phyloP scores from a whole-genome alignment of 2,888 invertebrate species.

The Hyalella azteca region DNA sequence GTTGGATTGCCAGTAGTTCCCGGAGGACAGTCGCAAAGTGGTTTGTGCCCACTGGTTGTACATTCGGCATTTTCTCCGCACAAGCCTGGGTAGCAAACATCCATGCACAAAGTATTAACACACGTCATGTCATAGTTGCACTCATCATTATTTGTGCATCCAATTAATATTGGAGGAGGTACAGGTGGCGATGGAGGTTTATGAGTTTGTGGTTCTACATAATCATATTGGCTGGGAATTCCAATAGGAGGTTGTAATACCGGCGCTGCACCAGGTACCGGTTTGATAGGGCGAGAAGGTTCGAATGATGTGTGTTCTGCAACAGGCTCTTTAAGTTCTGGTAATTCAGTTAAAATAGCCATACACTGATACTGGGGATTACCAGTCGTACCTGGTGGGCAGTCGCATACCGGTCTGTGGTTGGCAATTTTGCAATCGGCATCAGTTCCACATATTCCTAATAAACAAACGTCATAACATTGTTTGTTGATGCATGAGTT shows the following conservation, averaged over 20 bases:
- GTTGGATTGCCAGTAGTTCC: constrained; percentile 61
- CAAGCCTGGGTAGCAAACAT: constrained; percentile 57
- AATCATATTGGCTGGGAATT: constrained; percentile 12
- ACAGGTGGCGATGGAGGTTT: constrained; percentile 36
- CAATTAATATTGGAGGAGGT: constrained; percentile 59
- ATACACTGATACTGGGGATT: constrained; percentile 67
- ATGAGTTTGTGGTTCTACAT: constrained; percentile 2
- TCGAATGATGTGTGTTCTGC: neutral
- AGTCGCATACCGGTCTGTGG: constrained; percentile 82
- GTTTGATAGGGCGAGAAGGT: neutral
- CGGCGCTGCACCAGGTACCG: constrained; percentile 1
- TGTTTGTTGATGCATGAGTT: constrained; percentile 75
- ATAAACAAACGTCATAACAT: constrained; percentile 78
- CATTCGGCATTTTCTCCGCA: constrained; percentile 61
- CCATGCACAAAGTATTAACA: constrained; percentile 59
- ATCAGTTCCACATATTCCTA: constrained; percentile 72
- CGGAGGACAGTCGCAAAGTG: constrained; percentile 61
- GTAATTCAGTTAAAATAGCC: constrained; percentile 24
- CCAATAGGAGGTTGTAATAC: constrained; percentile 6
- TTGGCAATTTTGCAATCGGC: constrained; percentile 80
- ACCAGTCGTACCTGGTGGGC: constrained; percentile 74
- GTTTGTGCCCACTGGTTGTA: constrained; percentile 60
- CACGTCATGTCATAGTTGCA: constrained; percentile 60
- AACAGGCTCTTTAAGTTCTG: neutral
- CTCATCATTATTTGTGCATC: constrained; percentile 62